These are phyloP conservation scores for Venustaconcha ellipsiformis DNA, from an alignment of 1,140 invertebrate species.

Conservation along the genomic window DNA sequence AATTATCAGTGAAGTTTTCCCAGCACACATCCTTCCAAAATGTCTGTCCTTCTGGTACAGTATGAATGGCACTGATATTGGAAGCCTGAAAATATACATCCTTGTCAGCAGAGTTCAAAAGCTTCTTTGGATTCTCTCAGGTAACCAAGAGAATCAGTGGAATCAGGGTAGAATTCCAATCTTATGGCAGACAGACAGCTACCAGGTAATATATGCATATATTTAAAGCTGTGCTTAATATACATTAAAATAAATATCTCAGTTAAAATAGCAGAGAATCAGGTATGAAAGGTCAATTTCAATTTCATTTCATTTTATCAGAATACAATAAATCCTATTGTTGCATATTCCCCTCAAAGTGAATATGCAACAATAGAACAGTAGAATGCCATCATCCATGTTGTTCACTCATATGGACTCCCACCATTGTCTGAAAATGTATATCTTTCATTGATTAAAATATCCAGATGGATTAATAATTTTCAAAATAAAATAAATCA, in stretches of 20 bases:
- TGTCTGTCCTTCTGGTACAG: conserved; percentile 77
- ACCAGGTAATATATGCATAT: conserved; percentile 50
- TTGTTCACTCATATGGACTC: too few relatives aligned
- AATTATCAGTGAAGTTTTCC: conserved; percentile 38
- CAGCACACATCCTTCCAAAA: conserved; percentile 13
- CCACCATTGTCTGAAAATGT: too few relatives aligned
- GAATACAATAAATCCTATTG: too few relatives aligned
- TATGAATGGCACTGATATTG: conserved; percentile 76
- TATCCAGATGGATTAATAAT: too few relatives aligned
- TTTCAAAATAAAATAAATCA: too few relatives aligned
- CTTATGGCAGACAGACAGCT: conserved; percentile 38
- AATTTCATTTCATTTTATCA: too few relatives aligned
- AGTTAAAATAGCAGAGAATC: background rate
- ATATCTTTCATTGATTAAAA: too few relatives aligned
- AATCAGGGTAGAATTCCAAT: conserved; percentile 42
- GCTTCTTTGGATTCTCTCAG: conserved; percentile 41
- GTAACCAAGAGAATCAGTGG: conserved; percentile 45
- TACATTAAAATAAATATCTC: background rate
- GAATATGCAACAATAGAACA: too few relatives aligned
- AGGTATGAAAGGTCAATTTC: background rate
- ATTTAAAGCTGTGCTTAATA: background rate
- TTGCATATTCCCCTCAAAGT: too few relatives aligned
- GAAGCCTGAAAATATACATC: conserved; percentile 44
- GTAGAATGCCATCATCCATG: too few relatives aligned
- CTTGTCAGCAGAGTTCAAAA: conserved; percentile 11